Evolutionary conservation across 2,113 vertebrate genomes (phyloP).

Genomic region (Platanista minor): DNA sequence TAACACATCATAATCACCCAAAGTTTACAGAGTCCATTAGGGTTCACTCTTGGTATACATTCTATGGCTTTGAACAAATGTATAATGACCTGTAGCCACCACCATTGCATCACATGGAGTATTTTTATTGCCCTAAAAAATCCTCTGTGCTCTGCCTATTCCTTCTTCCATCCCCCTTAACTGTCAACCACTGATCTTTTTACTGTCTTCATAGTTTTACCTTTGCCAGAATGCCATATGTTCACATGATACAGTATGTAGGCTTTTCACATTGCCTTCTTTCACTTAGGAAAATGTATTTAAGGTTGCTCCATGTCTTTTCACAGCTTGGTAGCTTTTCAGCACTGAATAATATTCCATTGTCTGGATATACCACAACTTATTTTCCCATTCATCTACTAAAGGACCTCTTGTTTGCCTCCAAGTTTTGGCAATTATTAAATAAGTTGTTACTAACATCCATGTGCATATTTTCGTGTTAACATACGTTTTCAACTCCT

Average conservation of each 20-base stretch:
- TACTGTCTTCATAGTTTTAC: not conserved
- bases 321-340: not conserved
- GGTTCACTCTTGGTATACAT: not conserved
- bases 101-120: not conserved
- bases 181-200: not conserved
- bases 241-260: not conserved
- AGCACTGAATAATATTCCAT: not conserved
- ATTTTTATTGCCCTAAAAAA: not conserved
- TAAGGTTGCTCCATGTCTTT: not conserved
- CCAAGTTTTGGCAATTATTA: not conserved
- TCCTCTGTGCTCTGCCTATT: not conserved
- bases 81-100: not conserved
- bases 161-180: too few species aligned
- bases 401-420: not conserved
- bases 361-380: not conserved
- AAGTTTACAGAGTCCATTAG: not conserved
- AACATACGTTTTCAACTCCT: not conserved
- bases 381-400: not conserved
- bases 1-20: not conserved
- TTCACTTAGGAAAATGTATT: not conserved
- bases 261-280: not conserved
- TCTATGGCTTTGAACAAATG: not conserved
- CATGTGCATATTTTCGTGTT: not conserved
- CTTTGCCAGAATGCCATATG: not conserved
- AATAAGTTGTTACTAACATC: not conserved